Conservation (phyloP, 2,888 invertebrate species). For the Eupithecia subumbrata region DNA sequence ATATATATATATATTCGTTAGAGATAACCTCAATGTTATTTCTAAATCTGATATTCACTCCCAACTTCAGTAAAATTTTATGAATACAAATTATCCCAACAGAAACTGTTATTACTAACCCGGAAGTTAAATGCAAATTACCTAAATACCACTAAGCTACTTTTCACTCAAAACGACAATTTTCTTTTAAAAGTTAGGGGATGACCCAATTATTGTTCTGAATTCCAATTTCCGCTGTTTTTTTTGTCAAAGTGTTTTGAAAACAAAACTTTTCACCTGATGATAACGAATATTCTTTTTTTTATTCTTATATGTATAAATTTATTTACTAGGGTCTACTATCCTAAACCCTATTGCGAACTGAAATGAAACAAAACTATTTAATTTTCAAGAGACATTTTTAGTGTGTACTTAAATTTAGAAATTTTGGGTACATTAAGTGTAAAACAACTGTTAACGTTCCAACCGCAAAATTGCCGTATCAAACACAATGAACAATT, state of each 20-base stretch:
- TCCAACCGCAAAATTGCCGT: not conserved
- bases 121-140: slow-evolving; percentile 41
- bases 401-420: not conserved
- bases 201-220: not conserved
- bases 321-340: not conserved
- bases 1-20: not conserved
- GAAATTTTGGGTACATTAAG: not conserved
- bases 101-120: slow-evolving; percentile 28
- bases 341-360: not conserved
- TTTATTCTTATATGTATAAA: not conserved
- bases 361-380: not conserved
- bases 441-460: not conserved
- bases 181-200: not conserved
- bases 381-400: not conserved
- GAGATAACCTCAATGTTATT: not conserved
- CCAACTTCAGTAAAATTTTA: slow-evolving; percentile 11
- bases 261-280: not conserved
- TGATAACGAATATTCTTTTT: not conserved
- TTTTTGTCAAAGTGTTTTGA: not conserved
- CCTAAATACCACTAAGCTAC: not conserved
- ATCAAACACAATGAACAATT: not conserved
- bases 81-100: slow-evolving; percentile 18
- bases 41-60: not conserved
- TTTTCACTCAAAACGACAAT: slow-evolving; percentile 2
- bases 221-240: not conserved